Base-by-base conservation (phyloP, 2,113 vertebrate species). In the Percina caprodes region DNA sequence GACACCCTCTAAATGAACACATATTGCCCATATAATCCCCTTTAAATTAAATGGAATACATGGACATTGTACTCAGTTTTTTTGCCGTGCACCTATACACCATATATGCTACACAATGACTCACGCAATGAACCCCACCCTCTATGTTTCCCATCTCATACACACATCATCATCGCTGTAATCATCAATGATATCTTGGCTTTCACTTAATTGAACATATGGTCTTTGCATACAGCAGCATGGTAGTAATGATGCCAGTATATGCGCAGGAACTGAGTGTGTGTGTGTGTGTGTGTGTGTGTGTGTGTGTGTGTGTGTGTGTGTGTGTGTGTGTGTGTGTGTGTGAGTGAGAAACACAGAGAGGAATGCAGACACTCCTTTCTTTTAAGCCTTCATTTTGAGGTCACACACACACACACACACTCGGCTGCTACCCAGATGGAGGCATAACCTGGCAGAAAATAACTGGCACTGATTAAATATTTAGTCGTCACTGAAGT, bases 371-470 rank as follows among this genome's bases (percentile, higher is more conserved):
- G 90, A 69, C 81, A 72, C 65, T 77, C 70, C n/a, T 79, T 88
- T 79, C 16, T 74, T 76, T 71, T 77, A 85, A 86, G 86, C 76
- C 80, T 84, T 82, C 48, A 67, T 82, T 86, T 85, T 81, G 77
- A 86, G 85, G 85, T 90, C 83, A 82, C 68, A 66, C 80, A 68
- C 69, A 73, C 61, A 63, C 75, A 72, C 62, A 69, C 63, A 52
- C 4, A 51, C 73, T 87, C 61, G 81, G 80, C 85, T 92, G 87
- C 84, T 70, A 63, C 86, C 75, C 91, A 93, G 84, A 92, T 93
- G 93, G 83, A 86, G 83, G 86, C 85, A 83, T 63, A 88, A 84
- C 88, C 80, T 91, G 82, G 88, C 86, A 91, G 86, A 89, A 88
- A 84, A 84, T 82, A 77, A 88, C 66, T 81, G 84, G 79, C 78